These are phyloP conservation scores for Dryobates pubescens DNA, from an alignment of 2,797 vertebrate genomes.

Conservation along the genomic window DNA sequence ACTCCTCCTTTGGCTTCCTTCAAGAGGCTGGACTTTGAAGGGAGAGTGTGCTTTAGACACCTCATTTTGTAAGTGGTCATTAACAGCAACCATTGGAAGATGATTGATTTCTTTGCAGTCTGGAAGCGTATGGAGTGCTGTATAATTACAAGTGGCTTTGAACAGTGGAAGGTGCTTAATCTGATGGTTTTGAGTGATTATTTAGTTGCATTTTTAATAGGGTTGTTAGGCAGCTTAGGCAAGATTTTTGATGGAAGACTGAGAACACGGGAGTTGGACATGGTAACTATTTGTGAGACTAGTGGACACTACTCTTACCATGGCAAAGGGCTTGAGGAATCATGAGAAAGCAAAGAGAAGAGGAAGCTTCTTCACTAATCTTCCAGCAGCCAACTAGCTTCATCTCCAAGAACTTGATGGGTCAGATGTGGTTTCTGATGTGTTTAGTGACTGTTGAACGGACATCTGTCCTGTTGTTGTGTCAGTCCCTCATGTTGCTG, in stretches of 20 bases:
- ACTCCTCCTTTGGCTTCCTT: not conserved
- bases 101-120: not conserved
- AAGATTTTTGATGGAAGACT: not conserved
- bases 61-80: not conserved
- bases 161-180: not conserved
- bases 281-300: not conserved
- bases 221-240: not conserved
- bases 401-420: not conserved
- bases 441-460: not conserved
- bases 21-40: not conserved
- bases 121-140: not conserved
- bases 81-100: not conserved
- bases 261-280: not conserved
- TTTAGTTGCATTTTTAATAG: not conserved
- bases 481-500: not conserved
- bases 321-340: not conserved
- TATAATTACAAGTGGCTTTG: not conserved
- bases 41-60: not conserved
- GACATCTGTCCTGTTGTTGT: accelerated
- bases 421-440: not conserved
- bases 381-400: not conserved
- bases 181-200: not conserved
- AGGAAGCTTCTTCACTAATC: not conserved
- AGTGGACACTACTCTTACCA: not conserved
- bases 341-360: not conserved